Evolutionary conservation across 2,888 invertebrate genomes (phyloP).

Genomic region (Polydrusus cervinus): DNA sequence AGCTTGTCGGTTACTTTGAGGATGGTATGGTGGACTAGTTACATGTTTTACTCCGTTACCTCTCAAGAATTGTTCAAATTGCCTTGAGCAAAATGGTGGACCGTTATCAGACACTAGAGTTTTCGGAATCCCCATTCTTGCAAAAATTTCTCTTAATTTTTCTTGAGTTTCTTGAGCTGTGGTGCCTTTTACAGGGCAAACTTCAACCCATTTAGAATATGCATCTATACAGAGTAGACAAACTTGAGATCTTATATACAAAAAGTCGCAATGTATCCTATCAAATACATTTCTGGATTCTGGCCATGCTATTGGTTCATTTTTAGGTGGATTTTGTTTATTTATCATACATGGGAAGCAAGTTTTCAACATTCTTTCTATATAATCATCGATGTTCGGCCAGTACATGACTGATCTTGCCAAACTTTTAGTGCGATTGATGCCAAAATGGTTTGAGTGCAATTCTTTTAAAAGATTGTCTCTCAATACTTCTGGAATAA

Average conservation of each 20-base stretch:
- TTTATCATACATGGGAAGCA: too few relatives aligned
- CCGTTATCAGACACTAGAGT: constrained; percentile 60
- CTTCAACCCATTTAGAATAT: constrained; percentile 69
- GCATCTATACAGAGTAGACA: constrained; percentile 61
- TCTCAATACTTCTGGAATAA: too few relatives aligned
- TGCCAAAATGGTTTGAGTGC: too few relatives aligned
- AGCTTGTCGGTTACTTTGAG: constrained; percentile 27
- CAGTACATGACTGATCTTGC: too few relatives aligned
- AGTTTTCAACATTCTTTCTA: too few relatives aligned
- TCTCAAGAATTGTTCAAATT: constrained; percentile 57
- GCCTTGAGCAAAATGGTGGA: constrained; percentile 56
- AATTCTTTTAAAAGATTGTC: too few relatives aligned
- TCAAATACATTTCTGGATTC: constrained; percentile 62
- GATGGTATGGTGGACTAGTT: constrained; percentile 52
- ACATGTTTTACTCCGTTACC: constrained; percentile 57
- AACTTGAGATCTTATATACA: constrained; percentile 61
- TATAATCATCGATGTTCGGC: too few relatives aligned
- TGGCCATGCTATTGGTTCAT: too few relatives aligned
- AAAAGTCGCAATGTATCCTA: constrained; percentile 69
- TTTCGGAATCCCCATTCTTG: constrained; percentile 58
- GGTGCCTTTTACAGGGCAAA: constrained; percentile 53
- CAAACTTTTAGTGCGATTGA: too few relatives aligned
- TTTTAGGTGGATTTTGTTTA: too few relatives aligned
- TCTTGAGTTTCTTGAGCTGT: constrained; percentile 29
- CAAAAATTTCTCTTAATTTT: constrained; percentile 57